Evolutionary conservation across 2,888 invertebrate species (phyloP).

Genomic region (Linnaemya tessellans): DNA sequence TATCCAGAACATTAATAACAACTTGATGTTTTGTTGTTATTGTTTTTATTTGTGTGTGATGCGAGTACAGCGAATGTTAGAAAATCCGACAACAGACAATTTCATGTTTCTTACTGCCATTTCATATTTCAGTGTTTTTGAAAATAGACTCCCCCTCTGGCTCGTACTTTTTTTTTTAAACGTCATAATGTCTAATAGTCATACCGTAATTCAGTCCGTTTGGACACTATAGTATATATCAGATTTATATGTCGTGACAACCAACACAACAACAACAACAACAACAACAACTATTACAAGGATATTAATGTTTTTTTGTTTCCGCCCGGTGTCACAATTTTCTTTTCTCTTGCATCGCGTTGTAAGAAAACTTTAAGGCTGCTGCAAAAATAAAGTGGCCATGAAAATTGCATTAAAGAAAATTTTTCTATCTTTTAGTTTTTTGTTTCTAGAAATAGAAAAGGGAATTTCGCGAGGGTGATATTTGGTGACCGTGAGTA

Average conservation of each 20-base stretch:
- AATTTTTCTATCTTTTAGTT: not conserved
- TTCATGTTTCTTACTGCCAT: not conserved
- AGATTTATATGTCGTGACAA: slow-evolving; percentile 27
- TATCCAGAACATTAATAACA: slow-evolving; percentile 59
- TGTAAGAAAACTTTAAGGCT: not conserved
- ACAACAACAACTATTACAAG: slow-evolving; percentile 20
- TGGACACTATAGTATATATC: slow-evolving; percentile 4
- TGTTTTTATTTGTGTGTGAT: slow-evolving; percentile 10
- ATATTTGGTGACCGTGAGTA: too few relatives aligned
- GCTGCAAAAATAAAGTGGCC: slow-evolving; percentile 20
- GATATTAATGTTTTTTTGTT: not conserved
- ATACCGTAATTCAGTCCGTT: slow-evolving; percentile 26
- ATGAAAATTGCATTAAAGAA: not conserved
- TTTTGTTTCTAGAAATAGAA: not conserved
- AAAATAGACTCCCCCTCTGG: too few relatives aligned
- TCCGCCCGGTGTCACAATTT: not conserved
- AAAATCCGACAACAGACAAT: slow-evolving; percentile 7
- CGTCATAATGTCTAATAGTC: slow-evolving; percentile 28
- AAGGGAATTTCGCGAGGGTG: too few relatives aligned
- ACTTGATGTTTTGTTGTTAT: slow-evolving; percentile 58
- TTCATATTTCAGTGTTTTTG: not conserved
- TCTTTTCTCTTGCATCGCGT: not conserved
- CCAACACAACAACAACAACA: not conserved
- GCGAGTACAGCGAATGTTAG: not conserved
- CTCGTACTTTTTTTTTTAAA: not conserved